phyloP scores from a whole-genome alignment of 2,797 vertebrate species.

The Simalia tracyae region DNA sequence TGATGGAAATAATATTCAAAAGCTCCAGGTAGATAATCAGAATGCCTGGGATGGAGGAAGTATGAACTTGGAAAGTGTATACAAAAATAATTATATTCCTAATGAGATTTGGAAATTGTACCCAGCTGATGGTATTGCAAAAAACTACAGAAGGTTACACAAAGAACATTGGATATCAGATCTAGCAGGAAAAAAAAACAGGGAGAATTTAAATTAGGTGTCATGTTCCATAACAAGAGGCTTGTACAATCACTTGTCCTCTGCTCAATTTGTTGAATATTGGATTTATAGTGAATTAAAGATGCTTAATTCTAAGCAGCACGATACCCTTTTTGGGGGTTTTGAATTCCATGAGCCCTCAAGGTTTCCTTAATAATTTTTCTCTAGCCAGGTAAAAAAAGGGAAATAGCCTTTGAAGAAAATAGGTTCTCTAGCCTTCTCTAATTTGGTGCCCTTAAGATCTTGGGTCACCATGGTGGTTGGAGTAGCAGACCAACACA shows the following conservation, averaged over 20 bases:
- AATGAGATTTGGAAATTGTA: constrained; percentile 23
- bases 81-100: not conserved
- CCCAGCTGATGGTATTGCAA: not conserved
- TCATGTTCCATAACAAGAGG: not conserved
- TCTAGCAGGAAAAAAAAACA: not conserved
- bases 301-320: not conserved
- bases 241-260: not conserved
- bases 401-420: not conserved
- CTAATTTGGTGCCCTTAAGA: not conserved
- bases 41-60: not conserved
- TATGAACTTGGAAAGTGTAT: constrained; percentile 1
- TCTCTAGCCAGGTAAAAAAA: not conserved
- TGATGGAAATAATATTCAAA: constrained; percentile 10
- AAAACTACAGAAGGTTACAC: not conserved
- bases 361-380: not conserved
- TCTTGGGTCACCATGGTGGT: not conserved
- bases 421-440: not conserved
- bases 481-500: not conserved
- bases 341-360: not conserved
- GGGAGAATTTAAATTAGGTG: not conserved
- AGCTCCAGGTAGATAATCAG: not conserved
- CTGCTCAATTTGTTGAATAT: not conserved
- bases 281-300: not conserved
- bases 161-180: not conserved
- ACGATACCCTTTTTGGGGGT: not conserved